Percentiles rank a stretch among this genome's conserved stretches.
Conservation (phyloP, 2,797 vertebrate species). For the Poeciliopsis presidionis region DNA sequence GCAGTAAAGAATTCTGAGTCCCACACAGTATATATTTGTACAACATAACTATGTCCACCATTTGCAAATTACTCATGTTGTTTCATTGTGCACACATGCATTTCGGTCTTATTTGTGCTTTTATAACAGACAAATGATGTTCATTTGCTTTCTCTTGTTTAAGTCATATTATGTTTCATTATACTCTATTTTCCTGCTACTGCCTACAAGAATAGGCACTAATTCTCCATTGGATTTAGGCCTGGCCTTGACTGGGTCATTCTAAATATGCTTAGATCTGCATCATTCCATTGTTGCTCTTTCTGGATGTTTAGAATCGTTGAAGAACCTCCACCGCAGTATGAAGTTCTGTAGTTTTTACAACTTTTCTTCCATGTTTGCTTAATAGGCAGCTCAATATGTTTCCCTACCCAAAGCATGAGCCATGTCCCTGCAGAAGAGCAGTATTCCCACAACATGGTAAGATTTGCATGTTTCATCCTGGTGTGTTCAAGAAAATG, state of each 20-base stretch:
- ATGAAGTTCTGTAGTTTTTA: neutral
- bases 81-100: neutral
- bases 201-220: neutral
- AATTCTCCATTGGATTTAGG: neutral
- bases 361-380: neutral
- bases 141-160: neutral
- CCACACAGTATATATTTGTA: neutral
- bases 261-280: neutral
- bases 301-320: neutral
- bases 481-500: neutral
- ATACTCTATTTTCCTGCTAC: neutral
- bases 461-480: neutral
- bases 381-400: neutral
- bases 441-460: neutral
- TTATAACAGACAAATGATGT: neutral
- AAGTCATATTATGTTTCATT: neutral
- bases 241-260: neutral
- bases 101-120: neutral
- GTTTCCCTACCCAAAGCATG: neutral
- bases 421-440: neutral
- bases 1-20: neutral
- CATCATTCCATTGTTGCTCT: neutral
- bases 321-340: neutral
- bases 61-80: neutral
- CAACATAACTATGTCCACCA: neutral